phyloP scores from a whole-genome alignment of 2,113 vertebrate species.

The Mirounga angustirostris region DNA sequence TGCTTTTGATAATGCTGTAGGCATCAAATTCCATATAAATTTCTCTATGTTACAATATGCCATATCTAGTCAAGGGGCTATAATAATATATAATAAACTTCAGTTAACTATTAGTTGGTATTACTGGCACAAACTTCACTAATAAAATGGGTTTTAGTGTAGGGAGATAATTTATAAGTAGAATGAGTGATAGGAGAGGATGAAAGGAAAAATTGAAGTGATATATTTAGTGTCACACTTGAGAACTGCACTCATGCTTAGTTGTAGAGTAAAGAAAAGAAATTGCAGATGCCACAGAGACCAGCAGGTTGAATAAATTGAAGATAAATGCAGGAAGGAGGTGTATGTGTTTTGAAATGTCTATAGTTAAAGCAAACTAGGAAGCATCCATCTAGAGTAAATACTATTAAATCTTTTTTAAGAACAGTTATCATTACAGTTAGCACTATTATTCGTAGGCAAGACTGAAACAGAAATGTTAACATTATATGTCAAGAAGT shows the following conservation, averaged over 20 bases:
- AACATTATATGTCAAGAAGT: background rate
- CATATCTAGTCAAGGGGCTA: background rate
- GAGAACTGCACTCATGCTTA: background rate
- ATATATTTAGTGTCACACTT: background rate
- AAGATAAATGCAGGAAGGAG: background rate
- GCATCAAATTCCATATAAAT: background rate
- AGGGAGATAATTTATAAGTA: background rate
- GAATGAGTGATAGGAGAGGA: background rate
- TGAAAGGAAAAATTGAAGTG: background rate
- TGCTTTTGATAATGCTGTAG: background rate
- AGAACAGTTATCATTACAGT: background rate
- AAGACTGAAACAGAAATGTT: conserved; percentile 28
- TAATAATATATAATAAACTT: background rate
- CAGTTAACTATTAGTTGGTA: background rate
- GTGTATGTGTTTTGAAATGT: background rate
- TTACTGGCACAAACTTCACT: background rate
- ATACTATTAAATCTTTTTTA: background rate
- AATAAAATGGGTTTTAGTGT: background rate
- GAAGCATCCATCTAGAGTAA: background rate
- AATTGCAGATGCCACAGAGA: background rate
- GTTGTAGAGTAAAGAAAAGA: background rate
- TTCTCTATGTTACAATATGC: background rate
- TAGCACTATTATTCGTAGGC: background rate
- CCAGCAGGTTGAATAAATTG: background rate
- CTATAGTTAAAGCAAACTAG: background rate